A percentile compares a stretch with the other conserved stretches of the same genome.
phyloP scores from a whole-genome alignment of 2,113 vertebrate genomes.

The Coreoperca whiteheadi region DNA sequence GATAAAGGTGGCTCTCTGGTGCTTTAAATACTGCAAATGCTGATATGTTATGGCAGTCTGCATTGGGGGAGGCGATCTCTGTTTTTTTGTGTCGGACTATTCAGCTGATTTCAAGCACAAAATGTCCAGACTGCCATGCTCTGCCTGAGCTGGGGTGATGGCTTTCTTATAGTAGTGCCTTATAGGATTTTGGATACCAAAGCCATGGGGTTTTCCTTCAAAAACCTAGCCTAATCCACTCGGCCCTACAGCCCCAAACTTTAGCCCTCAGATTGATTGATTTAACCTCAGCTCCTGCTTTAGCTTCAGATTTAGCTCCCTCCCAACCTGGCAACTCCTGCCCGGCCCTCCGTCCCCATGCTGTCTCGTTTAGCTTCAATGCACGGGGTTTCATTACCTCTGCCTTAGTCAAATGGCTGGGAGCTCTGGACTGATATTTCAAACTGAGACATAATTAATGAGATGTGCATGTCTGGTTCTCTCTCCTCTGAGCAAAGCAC shows the following conservation, averaged over 20 bases:
- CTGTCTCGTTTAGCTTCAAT: slow-evolving; percentile 45
- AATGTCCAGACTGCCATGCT: background rate
- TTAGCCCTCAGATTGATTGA: slow-evolving; percentile 39
- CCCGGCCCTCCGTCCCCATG: background rate
- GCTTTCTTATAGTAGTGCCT: background rate
- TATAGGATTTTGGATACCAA: slow-evolving; percentile 25
- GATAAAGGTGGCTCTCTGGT: slow-evolving; percentile 35
- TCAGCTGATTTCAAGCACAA: slow-evolving; percentile 5
- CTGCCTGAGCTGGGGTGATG: slow-evolving; percentile 1
- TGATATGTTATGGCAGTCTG: slow-evolving; percentile 42
- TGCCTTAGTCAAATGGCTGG: slow-evolving; percentile 68
- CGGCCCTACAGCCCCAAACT: slow-evolving; percentile 6
- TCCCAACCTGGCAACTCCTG: slow-evolving; percentile 4
- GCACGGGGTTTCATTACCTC: slow-evolving; percentile 64
- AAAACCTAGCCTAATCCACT: slow-evolving; percentile 8
- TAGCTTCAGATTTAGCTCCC: slow-evolving; percentile 31
- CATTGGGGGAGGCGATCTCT: background rate
- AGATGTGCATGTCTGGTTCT: slow-evolving; percentile 64
- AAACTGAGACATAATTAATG: slow-evolving; percentile 78
- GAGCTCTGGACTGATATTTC: slow-evolving; percentile 72
- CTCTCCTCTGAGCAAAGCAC: slow-evolving; percentile 54
- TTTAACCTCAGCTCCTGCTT: slow-evolving; percentile 29
- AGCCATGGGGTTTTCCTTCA: slow-evolving; percentile 7
- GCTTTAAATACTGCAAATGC: slow-evolving; percentile 51
- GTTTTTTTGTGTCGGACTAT: slow-evolving; percentile 8